A percentile compares a stretch with the other conserved stretches of the same genome.
Evolutionary conservation across 2,797 vertebrate genomes (phyloP).

Genomic region (Cyclopterus lumpus): DNA sequence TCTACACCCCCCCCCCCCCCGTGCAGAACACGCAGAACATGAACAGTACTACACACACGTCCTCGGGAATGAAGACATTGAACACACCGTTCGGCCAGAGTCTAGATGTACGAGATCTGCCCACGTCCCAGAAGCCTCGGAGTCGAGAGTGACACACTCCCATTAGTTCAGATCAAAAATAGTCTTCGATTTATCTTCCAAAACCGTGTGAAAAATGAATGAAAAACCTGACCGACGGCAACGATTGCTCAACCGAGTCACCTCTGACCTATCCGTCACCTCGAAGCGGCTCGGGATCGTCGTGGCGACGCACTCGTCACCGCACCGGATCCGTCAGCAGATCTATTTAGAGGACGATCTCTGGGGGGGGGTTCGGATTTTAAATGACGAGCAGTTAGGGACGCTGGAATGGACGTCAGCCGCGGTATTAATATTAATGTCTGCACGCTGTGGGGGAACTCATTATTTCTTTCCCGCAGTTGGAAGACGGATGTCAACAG

Average conservation of each 20-base stretch:
- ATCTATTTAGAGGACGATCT: constrained; percentile 78
- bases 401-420: constrained; percentile 72
- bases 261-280: constrained; percentile 77
- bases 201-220: constrained; percentile 70
- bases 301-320: constrained; percentile 71
- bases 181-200: constrained; percentile 64
- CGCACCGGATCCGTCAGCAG: constrained; percentile 73
- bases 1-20: background rate
- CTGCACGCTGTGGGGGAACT: constrained; percentile 78
- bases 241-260: constrained; percentile 75
- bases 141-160: constrained; percentile 40
- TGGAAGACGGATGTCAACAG: constrained; percentile 71
- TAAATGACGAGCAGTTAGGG: constrained; percentile 77
- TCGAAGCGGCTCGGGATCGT: constrained; percentile 49
- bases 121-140: too few relatives aligned
- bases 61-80: background rate
- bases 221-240: constrained; percentile 62
- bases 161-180: constrained; percentile 68
- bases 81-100: background rate
- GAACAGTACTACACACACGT: background rate
- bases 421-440: constrained; percentile 81
- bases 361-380: constrained; percentile 76
- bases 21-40: background rate
- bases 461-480: constrained; percentile 77
- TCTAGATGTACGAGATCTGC: background rate